Evolutionary conservation across 2,888 invertebrate species (phyloP).

Genomic region (Erynnis tages): DNA sequence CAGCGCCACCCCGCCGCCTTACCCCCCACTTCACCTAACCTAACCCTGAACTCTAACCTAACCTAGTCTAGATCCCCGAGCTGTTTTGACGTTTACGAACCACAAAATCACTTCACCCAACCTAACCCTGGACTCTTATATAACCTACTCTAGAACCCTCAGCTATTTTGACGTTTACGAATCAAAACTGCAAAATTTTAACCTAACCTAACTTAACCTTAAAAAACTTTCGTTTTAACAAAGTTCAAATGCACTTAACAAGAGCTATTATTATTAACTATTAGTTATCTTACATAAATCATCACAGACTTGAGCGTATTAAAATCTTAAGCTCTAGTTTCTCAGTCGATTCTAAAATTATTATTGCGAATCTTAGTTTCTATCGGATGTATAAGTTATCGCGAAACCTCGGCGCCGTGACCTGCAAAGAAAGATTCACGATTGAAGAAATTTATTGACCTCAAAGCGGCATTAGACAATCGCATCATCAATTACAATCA

Average conservation of each 20-base stretch:
- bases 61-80: not conserved
- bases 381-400: constrained; percentile 13
- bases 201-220: too few relatives aligned
- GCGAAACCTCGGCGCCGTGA: constrained; percentile 37
- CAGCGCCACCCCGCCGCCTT: constrained; percentile 71
- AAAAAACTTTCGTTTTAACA: too few relatives aligned
- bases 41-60: constrained; percentile 31
- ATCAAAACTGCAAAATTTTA: too few relatives aligned
- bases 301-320: not conserved
- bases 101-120: too few relatives aligned
- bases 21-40: constrained; percentile 33
- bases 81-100: not conserved
- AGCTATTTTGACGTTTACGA: too few relatives aligned
- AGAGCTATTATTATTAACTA: too few relatives aligned
- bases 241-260: too few relatives aligned
- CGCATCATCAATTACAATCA: constrained; percentile 81
- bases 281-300: too few relatives aligned
- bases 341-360: constrained; percentile 1
- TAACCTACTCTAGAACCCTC: too few relatives aligned
- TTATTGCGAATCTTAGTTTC: not conserved
- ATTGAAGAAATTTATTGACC: constrained; percentile 68
- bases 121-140: too few relatives aligned
- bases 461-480: constrained; percentile 66
- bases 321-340: too few relatives aligned
- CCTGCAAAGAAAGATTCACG: constrained; percentile 64